Percentiles rank a stretch among this genome's conserved stretches.
Conservation (phyloP, 2,888 invertebrate genomes). For the Herminia tarsipennalis region DNA sequence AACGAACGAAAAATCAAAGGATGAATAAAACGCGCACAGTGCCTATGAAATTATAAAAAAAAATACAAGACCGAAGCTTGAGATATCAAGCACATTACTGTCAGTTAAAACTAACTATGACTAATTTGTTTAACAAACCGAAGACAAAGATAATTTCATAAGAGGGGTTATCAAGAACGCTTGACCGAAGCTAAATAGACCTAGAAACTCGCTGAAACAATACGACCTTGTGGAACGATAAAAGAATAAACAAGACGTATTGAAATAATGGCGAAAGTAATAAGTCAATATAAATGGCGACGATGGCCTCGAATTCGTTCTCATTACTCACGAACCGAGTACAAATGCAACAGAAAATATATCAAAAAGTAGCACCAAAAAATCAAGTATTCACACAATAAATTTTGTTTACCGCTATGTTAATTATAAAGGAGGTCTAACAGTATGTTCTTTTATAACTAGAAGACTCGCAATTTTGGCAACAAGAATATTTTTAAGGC, state of each 20-base stretch:
- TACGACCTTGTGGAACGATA: constrained; percentile 48
- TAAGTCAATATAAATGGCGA: constrained; percentile 18
- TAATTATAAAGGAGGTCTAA: too few species aligned
- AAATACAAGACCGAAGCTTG: background rate
- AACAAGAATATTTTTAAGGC: too few species aligned
- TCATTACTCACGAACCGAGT: constrained; percentile 1
- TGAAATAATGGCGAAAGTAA: constrained; percentile 17
- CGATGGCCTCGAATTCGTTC: constrained; percentile 12
- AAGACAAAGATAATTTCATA: constrained; percentile 44
- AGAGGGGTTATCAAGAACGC: constrained; percentile 63
- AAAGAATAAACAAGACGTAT: constrained; percentile 29
- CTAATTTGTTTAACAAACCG: constrained; percentile 36
- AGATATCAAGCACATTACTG: constrained; percentile 16
- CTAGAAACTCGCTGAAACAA: constrained; percentile 39
- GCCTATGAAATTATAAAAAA: background rate
- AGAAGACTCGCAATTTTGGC: too few species aligned
- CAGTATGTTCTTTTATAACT: too few species aligned
- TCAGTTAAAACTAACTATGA: constrained; percentile 7
- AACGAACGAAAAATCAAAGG: background rate
- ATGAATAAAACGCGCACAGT: background rate
- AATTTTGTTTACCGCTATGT: too few species aligned
- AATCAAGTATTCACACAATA: too few species aligned
- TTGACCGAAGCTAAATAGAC: constrained; percentile 48
- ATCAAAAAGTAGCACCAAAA: background rate
- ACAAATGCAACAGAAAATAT: background rate